Base-by-base conservation (phyloP, 2,113 vertebrate genomes). In the Eleginops maclovinus region DNA sequence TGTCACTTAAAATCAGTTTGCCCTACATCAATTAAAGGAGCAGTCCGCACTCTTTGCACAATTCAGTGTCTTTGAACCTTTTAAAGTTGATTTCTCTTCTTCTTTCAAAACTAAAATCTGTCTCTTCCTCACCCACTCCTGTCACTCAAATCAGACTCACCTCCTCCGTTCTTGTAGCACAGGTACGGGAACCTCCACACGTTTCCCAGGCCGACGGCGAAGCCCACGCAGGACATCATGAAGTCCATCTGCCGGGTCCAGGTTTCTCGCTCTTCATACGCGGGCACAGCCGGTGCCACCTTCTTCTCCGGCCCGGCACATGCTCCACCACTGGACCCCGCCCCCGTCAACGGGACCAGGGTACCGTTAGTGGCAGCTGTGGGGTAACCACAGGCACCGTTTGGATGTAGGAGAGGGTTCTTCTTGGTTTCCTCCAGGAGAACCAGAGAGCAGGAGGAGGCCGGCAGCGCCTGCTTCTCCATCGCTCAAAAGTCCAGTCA, bases 221-320 rank as follows among this genome's bases (percentile, higher is more conserved):
- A 97, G 65, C 96, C 96, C 72, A 97, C 96, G 61, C 96, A 97
- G 62, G 96, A 97, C 96, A 97, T 97, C 93, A 97, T 97, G 91
- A 97, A 97, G 94, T 98, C 97, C 97, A 98, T 97, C 93, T 98
- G 97, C 75, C 96, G 93, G 10, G 95, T 96, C 97, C 97, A 98
- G 0, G 97, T 98, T 88, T 98, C 96, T 16, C 97, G 89, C 82
- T 94, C 94, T 6, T 79, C 93, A 72, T 92, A 89, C 0, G 58
- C 87, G 0, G 84, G 58, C 61, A 22, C 51, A 21, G 50, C 79
- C 0, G 43, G 26, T 15, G 47, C 78, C 3, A 12, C 71, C 24
- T 83, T 87, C 76, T 64, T 90, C 47, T 75, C 86, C 15, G 76
- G 78, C 9, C 77, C 77, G 4, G 54, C 72, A 8, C 83, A 65